Evolutionary conservation across 2,888 invertebrate species (phyloP), one percentile per base, ranked within the genome.

Genomic region (Tridacna gigas): DNA sequence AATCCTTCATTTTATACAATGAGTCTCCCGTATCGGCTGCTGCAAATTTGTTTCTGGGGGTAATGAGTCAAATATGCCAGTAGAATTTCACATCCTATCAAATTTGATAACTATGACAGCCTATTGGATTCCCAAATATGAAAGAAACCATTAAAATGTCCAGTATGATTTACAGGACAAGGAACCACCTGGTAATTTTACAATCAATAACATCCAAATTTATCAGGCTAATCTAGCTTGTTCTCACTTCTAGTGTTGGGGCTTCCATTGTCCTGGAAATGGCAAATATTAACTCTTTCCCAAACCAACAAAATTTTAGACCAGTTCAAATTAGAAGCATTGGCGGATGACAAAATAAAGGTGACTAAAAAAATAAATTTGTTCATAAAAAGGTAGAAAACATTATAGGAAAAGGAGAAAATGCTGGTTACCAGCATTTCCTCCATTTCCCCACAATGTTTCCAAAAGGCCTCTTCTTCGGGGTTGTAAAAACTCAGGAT

Each of bases 171-270:
- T 77, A 83, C 74, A 71, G 66, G 45, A 65, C 51, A 56, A 74
- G 69, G 63, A 79, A 82, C 83, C 81, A 77, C 73, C 79, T 76
- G 74, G 76, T 77, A 81, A 79, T 73, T 81, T 66, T 79, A 65
- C 82, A 79, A 85, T 85, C 66, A 69, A 84, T 77, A 75, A 75
- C 71, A 37, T 45, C n/a, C 69, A 69, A 47, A 37, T 69, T 69
- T 45, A 69, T 69, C 45, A 47, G 67, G 13, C 18, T 18, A 20
- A 56, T 56, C 56, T 56, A 56, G 56, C 15, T 56, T 3, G 56
- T 56, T 56, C 56, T 20, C 56, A 56, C 56, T 56, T 56, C 56
- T 56, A 15, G 18, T 56, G 56, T 56, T 20, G 20, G 37, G 20
- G 20, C 56, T 56, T 20, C 56, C 18, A 20, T 56, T 56, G 56